Conservation (phyloP, 2,888 invertebrate genomes). For the Mactromeris polynyma region DNA sequence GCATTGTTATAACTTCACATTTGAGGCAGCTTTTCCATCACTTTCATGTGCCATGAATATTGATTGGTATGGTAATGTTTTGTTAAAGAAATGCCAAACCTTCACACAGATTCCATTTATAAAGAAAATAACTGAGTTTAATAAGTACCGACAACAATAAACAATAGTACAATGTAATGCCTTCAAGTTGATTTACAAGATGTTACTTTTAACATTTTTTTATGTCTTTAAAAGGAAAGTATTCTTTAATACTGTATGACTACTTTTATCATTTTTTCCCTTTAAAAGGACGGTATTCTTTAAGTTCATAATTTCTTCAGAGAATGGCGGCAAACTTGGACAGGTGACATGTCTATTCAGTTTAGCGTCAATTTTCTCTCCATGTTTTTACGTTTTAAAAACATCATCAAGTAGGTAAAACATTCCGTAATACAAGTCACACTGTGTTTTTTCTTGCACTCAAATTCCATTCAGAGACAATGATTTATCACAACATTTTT, state of each 20-base stretch:
- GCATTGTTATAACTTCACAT: neutral
- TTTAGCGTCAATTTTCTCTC: conserved; percentile 21
- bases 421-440: neutral
- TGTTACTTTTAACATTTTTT: neutral
- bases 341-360: conserved; percentile 19
- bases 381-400: conserved; percentile 20
- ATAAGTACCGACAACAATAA: neutral
- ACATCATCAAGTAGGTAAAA: conserved; percentile 8
- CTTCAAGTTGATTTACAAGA: neutral
- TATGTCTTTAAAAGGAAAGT: neutral
- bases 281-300: conserved; percentile 9
- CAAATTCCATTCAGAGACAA: conserved; percentile 19
- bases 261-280: neutral
- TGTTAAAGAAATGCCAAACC: neutral
- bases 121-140: neutral
- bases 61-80: neutral
- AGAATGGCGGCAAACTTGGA: conserved; percentile 1
- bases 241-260: neutral
- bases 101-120: neutral
- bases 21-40: neutral
- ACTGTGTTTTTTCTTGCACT: conserved; percentile 5
- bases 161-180: neutral
- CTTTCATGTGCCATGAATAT: neutral
- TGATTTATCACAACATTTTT: neutral
- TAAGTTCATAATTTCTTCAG: neutral